Percentiles rank a stretch among this genome's conserved stretches.
phyloP scores from a whole-genome alignment of 2,113 vertebrate genomes.

The Notechis scutatus region DNA sequence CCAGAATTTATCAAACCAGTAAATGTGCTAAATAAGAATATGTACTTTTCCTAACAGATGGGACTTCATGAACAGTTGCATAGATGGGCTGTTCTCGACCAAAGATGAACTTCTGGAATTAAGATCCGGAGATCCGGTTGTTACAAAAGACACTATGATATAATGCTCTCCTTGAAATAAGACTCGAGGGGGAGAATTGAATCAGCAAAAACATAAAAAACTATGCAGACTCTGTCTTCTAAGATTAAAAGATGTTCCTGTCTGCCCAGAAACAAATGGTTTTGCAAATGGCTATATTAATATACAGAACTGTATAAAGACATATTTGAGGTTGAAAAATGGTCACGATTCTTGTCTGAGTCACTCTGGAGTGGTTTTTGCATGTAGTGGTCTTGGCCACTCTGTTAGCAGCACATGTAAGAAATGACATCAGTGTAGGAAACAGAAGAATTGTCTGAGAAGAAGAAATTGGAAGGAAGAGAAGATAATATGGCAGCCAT shows the following conservation, averaged over 20 bases:
- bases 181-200: not conserved
- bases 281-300: not conserved
- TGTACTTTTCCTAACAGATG: not conserved
- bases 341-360: not conserved
- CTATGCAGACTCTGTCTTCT: not conserved
- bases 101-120: not conserved
- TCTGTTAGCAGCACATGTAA: not conserved
- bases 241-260: not conserved
- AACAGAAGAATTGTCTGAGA: not conserved
- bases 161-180: not conserved
- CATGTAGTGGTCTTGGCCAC: not conserved
- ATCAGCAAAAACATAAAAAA: not conserved
- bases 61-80: not conserved
- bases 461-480: not conserved
- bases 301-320: not conserved
- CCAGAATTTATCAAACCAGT: not conserved
- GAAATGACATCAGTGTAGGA: not conserved
- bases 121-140: not conserved
- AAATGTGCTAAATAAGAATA: not conserved
- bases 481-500: not conserved
- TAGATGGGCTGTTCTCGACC: not conserved
- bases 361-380: not conserved
- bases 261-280: not conserved
- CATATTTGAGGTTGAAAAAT: not conserved
- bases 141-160: not conserved